phyloP scores from a whole-genome alignment of 2,113 vertebrate genomes.

The Zosterops lateralis region DNA sequence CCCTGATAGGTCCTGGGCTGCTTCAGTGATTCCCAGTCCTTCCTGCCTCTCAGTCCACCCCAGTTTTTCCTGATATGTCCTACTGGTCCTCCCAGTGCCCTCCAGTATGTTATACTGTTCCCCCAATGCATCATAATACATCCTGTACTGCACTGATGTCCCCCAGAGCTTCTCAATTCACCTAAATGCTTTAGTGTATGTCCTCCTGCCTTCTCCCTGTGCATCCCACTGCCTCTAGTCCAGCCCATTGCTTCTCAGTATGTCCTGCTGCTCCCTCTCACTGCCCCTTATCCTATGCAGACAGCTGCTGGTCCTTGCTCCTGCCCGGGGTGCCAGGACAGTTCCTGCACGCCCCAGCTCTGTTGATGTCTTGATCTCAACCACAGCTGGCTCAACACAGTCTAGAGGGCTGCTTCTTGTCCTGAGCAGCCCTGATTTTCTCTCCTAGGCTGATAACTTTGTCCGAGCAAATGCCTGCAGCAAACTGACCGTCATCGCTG shows the following conservation, averaged over 20 bases:
- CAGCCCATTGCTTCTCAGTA: neutral
- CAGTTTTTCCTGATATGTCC: neutral
- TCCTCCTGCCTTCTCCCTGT: neutral
- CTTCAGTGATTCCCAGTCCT: neutral
- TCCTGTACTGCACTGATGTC: neutral
- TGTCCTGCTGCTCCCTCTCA: neutral
- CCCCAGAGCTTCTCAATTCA: neutral
- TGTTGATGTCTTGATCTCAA: fast-evolving
- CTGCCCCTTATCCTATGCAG: neutral
- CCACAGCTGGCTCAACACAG: fast-evolving
- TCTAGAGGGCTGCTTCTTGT: fast-evolving
- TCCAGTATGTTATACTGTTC: neutral
- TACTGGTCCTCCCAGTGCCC: neutral
- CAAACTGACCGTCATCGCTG: constrained; percentile 86
- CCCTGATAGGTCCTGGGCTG: fast-evolving
- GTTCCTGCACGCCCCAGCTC: neutral
- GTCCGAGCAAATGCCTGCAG: constrained; percentile 90
- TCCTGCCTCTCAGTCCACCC: neutral
- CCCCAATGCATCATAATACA: neutral
- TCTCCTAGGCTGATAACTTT: constrained; percentile 84
- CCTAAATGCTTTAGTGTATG: neutral
- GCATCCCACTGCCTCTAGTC: neutral
- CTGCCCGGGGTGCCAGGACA: fast-evolving
- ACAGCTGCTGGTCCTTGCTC: neutral
- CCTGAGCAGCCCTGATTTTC: neutral